Evolutionary conservation across 2,797 vertebrate species (phyloP).

Genomic region (Dendrocincla fuliginosa): DNA sequence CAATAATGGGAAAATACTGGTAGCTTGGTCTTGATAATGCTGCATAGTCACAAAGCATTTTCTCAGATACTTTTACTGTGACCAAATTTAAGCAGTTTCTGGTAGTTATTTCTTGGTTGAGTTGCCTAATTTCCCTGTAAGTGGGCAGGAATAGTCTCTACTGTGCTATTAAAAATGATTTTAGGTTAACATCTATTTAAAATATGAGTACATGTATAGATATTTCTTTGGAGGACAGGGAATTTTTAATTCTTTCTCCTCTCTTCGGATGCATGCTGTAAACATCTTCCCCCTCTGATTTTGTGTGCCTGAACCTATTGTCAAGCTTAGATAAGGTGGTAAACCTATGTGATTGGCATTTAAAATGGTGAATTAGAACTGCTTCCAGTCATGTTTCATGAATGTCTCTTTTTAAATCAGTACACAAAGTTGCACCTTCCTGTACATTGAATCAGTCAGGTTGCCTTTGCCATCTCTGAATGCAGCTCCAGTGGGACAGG

Average conservation of each 20-base stretch:
- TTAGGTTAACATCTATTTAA: background rate
- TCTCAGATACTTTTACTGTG: background rate
- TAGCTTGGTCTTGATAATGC: accelerated
- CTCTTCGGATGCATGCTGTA: background rate
- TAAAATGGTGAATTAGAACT: background rate
- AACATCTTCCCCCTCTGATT: background rate
- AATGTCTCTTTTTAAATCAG: background rate
- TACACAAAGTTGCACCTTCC: background rate
- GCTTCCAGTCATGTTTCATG: background rate
- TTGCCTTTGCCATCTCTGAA: background rate
- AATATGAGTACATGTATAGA: background rate
- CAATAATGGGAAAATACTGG: background rate
- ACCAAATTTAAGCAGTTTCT: background rate
- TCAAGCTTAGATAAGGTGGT: background rate
- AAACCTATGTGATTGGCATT: background rate
- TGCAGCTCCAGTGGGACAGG: background rate
- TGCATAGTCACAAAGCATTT: background rate
- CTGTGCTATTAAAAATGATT: background rate
- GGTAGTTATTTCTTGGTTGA: background rate
- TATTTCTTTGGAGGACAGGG: background rate
- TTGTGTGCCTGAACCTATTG: background rate
- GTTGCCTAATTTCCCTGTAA: background rate
- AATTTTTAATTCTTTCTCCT: background rate
- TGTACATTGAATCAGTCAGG: background rate
- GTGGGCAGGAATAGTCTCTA: background rate